Percentiles rank a stretch among this genome's conserved stretches.
These are phyloP conservation scores for Habrosyne pyritoides DNA, from an alignment of 2,888 invertebrate genomes.

Conservation along the genomic window DNA sequence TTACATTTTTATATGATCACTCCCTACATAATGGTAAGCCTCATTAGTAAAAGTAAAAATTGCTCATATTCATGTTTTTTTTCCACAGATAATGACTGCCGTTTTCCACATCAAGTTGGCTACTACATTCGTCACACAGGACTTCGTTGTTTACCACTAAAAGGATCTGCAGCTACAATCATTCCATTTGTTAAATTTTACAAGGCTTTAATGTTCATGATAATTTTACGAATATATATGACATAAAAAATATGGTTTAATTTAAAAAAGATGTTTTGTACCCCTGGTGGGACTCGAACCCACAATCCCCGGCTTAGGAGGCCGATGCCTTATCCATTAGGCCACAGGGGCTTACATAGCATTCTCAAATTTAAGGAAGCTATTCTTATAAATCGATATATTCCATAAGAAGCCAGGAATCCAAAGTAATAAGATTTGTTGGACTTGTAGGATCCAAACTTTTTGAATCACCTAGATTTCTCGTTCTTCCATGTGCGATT, in stretches of 20 bases:
- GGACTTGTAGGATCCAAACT: neutral
- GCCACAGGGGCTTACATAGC: constrained; percentile 85
- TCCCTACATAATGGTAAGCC: too few relatives aligned
- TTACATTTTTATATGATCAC: constrained; percentile 2
- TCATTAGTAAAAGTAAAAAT: too few relatives aligned
- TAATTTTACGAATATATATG: constrained; percentile 28
- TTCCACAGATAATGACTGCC: constrained; percentile 87
- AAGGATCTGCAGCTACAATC: constrained; percentile 42
- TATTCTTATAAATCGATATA: neutral
- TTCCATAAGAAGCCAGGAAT: neutral
- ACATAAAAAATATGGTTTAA: constrained; percentile 10
- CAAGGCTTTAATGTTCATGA: constrained; percentile 36
- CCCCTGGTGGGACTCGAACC: constrained; percentile 91
- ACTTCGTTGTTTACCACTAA: constrained; percentile 69
- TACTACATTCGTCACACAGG: constrained; percentile 78
- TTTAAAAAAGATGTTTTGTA: constrained; percentile 45
- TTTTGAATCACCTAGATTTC: too few relatives aligned
- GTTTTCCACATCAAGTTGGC: constrained; percentile 86
- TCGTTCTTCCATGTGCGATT: too few relatives aligned
- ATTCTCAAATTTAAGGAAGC: constrained; percentile 11
- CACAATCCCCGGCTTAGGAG: constrained; percentile 91
- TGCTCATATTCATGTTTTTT: constrained; percentile 20
- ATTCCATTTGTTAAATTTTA: constrained; percentile 35
- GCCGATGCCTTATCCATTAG: constrained; percentile 91
- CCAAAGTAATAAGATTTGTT: neutral